phyloP scores from a whole-genome alignment of 1,140 invertebrate species.

The Phocides pigmalion region DNA sequence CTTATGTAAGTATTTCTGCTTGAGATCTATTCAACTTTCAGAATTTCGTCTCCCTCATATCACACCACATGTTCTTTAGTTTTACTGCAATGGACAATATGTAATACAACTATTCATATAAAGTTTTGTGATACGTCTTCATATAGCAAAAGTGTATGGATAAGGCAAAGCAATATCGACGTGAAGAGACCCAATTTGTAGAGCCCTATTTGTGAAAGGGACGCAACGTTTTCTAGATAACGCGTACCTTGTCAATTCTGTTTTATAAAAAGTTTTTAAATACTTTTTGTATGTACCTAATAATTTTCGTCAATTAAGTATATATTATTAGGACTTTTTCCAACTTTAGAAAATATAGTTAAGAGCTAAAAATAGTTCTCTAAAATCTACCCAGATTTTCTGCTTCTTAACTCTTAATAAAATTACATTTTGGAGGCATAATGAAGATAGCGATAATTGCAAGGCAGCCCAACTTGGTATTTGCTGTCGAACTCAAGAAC shows the following conservation, averaged over 20 bases:
- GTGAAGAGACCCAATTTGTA: constrained; percentile 15
- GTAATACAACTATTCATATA: not conserved
- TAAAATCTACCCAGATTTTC: too few relatives aligned
- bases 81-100: constrained; percentile 5
- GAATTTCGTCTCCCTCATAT: not conserved
- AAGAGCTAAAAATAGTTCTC: too few relatives aligned
- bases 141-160: constrained; percentile 9
- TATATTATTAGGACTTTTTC: too few relatives aligned
- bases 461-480: too few relatives aligned
- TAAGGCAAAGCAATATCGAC: constrained; percentile 14
- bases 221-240: constrained; percentile 1
- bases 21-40: not conserved
- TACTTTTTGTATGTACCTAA: not conserved
- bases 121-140: constrained; percentile 2
- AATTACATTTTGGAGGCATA: too few relatives aligned
- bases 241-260: not conserved
- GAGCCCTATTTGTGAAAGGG: constrained; percentile 5
- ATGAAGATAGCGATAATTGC: too few relatives aligned
- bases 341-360: too few relatives aligned
- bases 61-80: not conserved
- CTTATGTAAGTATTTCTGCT: too few relatives aligned
- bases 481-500: too few relatives aligned
- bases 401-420: too few relatives aligned
- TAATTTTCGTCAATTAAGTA: too few relatives aligned
- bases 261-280: not conserved